A percentile compares a stretch with the other conserved stretches of the same genome.
Evolutionary conservation across 2,113 vertebrate species (phyloP).

Genomic region (Recurvirostra avosetta): DNA sequence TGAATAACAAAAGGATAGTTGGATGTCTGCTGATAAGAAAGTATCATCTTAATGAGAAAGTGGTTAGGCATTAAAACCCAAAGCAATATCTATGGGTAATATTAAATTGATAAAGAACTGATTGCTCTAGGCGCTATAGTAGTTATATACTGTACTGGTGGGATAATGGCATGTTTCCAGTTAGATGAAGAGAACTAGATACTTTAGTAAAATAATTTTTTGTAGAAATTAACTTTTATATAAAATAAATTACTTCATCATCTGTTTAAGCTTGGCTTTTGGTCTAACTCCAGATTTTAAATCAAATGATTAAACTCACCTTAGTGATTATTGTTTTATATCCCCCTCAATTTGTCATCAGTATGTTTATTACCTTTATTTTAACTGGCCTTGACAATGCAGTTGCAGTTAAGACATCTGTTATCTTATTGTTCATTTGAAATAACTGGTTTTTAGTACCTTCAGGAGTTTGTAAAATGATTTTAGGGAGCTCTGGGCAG

Average conservation of each 20-base stretch:
- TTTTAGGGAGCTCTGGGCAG: not conserved
- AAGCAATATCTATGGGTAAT: not conserved
- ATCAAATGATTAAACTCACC: not conserved
- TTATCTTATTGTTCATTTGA: not conserved
- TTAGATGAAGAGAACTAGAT: not conserved
- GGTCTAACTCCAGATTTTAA: not conserved
- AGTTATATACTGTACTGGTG: not conserved
- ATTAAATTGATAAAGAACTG: not conserved
- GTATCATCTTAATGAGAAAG: not conserved
- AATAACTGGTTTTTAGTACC: not conserved
- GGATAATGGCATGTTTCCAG: not conserved
- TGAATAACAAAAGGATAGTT: not conserved
- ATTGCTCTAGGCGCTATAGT: not conserved
- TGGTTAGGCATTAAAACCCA: not conserved
- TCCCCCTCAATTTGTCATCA: not conserved
- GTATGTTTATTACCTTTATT: not conserved
- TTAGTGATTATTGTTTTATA: not conserved
- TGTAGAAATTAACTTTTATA: not conserved
- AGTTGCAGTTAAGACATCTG: not conserved
- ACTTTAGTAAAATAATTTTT: not conserved
- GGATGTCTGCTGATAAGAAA: not conserved
- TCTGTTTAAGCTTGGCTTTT: not conserved
- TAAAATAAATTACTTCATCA: not conserved
- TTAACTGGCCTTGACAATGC: not conserved
- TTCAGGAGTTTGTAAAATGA: not conserved